Base-by-base conservation (phyloP, 1,140 invertebrate species). In the Cotesia vestalis region DNA sequence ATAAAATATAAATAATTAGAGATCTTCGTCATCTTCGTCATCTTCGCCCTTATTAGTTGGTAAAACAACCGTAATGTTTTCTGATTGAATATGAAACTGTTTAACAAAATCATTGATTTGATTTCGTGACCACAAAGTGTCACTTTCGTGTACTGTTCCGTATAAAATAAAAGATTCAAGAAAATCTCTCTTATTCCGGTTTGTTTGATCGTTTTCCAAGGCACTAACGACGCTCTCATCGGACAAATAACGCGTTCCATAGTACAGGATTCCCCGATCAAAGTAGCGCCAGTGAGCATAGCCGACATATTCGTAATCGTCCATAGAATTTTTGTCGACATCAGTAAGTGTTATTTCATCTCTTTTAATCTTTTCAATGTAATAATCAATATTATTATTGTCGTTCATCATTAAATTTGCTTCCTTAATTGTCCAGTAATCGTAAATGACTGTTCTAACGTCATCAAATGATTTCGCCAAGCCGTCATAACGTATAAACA, bases 71-170 rank as follows among this genome's bases (percentile, higher is more conserved):
- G 53, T 55, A 12, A 55, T 6, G 17, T 55, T 55, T 46, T 46
- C 40, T 46, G 40, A 46, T 12, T 55, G 11, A 55, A 55, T 55
- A n/a, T 4, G n/a, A 20, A 59, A 59, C 1, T 17, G 17, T 20
- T 59, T 9, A 20, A 20, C 20, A 59, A 59, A 59, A 59, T 59
- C 57, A 27, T 59, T 17, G 20, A 59, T 17, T 27, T 59, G 57
- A 59, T 5, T 20, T 59, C 27, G 57, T 9, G 57, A 59, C 57
- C 57, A 59, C 17, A 59, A 20, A 6, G 8, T 3, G 9, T 17
- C 4, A 20, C 27, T 17, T 4, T 9, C n/a, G 27, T 59, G 17
- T 3, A 20, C 20, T 20, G 17, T 17, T 5, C 6, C 57, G 27
- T 59, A 59, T 17, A 59, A 8, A 11, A 59, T 27, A 11, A 59